Base-by-base conservation (phyloP, 2,797 vertebrate species). In the Chaetophractus vellerosus region DNA sequence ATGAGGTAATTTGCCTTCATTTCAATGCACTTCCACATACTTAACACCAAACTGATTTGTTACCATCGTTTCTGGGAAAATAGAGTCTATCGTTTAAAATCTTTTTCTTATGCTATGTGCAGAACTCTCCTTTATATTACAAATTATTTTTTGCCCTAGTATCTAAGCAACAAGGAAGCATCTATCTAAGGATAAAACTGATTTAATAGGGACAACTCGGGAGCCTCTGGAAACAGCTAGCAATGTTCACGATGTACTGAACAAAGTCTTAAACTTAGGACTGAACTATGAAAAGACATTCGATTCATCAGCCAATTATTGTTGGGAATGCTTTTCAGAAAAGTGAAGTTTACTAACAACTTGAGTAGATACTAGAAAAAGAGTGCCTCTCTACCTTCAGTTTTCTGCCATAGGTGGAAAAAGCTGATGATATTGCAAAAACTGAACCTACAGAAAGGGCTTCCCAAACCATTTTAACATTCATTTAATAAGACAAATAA, bases 131-230 rank as follows among this genome's bases (percentile, higher is more conserved):
- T 95, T 94, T 93, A 64, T 88, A n/a, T 86, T 71, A 33, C n/a
- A 91, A 88, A 82, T 96, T 93, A 93, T 64, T 92, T 92, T 95
- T 93, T 95, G 83, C 57, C 59, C 38, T 63, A 63, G 79, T 96
- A 72, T 94, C 90, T 84, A 92, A 91, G 88, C 87, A 97, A 93
- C 82, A 72, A 95, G 64, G 55, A 79, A 96, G 59, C 72, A 55
- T 61, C 82, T 95, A 38, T 52, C 64, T 50, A 69, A 71, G 28
- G 48, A 76, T 72, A 81, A 52, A 80, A 41, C 59, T 69, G 57
- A 28, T 2, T 74, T 36, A 57, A 66, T 31, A 74, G 31, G n/a
- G 36, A 85, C 79, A 78, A 74, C 0, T 8, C 61, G 24, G 48
- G 12, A 96, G n/a, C 26, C 82, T 89, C 74, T 72, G 15, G 26